Conservation (phyloP, 2,113 vertebrate species). For the Eupsittula cactorum region DNA sequence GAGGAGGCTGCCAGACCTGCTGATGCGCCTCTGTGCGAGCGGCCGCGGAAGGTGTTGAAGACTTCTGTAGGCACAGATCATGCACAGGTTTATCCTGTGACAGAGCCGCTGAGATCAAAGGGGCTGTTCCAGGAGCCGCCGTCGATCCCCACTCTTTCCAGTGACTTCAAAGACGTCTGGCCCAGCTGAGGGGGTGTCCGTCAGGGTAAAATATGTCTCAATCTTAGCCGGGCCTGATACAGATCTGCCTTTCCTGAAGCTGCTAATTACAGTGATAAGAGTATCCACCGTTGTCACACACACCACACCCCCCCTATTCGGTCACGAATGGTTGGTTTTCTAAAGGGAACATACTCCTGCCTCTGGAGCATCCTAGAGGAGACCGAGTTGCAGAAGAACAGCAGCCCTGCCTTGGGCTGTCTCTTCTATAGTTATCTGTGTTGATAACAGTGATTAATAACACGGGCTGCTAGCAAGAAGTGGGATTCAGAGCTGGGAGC, state of each 20-base stretch:
- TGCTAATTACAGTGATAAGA: background rate
- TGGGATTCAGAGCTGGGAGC: background rate
- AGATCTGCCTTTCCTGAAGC: background rate
- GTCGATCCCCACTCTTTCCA: background rate
- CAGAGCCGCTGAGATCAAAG: background rate
- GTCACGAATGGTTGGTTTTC: background rate
- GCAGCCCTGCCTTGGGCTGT: background rate
- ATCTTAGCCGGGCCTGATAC: background rate
- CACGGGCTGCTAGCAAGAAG: background rate
- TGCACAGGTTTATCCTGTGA: accelerated
- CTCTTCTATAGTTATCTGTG: background rate
- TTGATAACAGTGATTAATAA: background rate
- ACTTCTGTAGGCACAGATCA: background rate
- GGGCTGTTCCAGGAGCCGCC: accelerated
- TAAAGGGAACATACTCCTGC: accelerated
- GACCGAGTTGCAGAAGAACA: background rate
- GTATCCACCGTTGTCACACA: background rate
- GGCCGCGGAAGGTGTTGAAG: background rate
- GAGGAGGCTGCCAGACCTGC: background rate
- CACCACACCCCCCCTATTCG: background rate
- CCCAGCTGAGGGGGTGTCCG: background rate
- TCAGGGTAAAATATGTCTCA: background rate
- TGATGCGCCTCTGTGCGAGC: accelerated
- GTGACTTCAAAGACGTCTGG: background rate
- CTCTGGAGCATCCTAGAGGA: background rate